Evolutionary conservation across 1,140 invertebrate genomes (phyloP).

Genomic region (Anoplolepis gracilipes): DNA sequence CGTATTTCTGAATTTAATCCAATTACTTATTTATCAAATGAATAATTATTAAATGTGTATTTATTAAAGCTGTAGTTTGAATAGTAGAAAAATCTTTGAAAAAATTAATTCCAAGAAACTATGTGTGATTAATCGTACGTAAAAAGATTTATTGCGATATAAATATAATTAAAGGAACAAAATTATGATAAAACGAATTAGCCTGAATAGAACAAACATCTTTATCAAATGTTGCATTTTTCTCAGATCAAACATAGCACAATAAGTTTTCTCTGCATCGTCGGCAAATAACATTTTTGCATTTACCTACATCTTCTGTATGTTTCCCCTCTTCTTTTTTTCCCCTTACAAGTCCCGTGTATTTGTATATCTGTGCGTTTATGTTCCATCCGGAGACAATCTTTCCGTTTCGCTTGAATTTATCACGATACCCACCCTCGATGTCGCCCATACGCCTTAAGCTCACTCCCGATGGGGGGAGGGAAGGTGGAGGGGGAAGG

Average conservation of each 20-base stretch:
- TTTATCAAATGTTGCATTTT: not conserved
- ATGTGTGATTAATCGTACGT: not conserved
- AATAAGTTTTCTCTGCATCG: not conserved
- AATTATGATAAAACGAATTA: too few relatives aligned
- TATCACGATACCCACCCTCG: conserved; percentile 62
- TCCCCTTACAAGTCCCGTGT: not conserved
- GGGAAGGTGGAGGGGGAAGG: too few relatives aligned
- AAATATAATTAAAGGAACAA: not conserved
- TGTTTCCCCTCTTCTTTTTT: not conserved
- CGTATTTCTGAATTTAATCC: too few relatives aligned
- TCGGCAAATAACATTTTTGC: conserved; percentile 22
- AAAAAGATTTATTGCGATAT: not conserved
- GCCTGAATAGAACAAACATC: too few relatives aligned
- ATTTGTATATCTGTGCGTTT: conserved; percentile 38
- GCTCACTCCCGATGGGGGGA: conserved; percentile 33
- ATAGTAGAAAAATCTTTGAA: not conserved
- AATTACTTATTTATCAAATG: too few relatives aligned
- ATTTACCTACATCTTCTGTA: not conserved
- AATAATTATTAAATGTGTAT: not conserved
- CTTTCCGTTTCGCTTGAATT: conserved; percentile 66
- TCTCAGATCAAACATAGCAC: not conserved
- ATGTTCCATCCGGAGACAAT: conserved; percentile 28
- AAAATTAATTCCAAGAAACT: too few relatives aligned
- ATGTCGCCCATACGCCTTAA: conserved; percentile 55
- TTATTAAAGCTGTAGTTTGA: not conserved